Evolutionary conservation across 1,140 invertebrate genomes (phyloP).

Genomic region (Nasonia longicornis): DNA sequence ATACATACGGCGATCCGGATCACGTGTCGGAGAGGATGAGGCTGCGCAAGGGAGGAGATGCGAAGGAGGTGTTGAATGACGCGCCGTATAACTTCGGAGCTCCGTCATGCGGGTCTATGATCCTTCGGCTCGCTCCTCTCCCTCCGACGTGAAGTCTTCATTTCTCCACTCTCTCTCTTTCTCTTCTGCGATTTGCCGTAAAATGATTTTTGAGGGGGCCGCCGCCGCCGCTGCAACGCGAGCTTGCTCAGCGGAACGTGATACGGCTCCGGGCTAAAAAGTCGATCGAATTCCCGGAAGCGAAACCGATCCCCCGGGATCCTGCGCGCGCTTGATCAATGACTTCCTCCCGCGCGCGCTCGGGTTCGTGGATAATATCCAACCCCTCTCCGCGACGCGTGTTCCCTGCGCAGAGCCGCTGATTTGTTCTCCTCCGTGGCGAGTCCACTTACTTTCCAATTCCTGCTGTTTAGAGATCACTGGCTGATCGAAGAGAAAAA

Average conservation of each 20-base stretch:
- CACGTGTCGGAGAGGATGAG: constrained; percentile 24
- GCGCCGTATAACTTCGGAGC: not conserved
- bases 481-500: too few relatives aligned
- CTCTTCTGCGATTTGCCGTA: constrained; percentile 10
- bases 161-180: not conserved
- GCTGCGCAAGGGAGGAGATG: not conserved
- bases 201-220: not conserved
- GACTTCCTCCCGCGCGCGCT: constrained; percentile 38
- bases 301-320: constrained; percentile 53
- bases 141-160: not conserved
- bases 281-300: constrained; percentile 62
- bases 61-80: constrained; percentile 17
- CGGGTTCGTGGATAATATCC: constrained; percentile 41
- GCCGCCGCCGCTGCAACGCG: constrained; percentile 19
- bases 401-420: too few relatives aligned
- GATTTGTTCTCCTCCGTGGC: too few relatives aligned
- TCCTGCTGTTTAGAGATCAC: too few relatives aligned
- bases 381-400: not conserved
- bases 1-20: constrained; percentile 10
- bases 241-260: constrained; percentile 46
- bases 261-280: constrained; percentile 50
- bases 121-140: not conserved
- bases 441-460: too few relatives aligned
- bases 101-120: not conserved
- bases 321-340: constrained; percentile 45